phyloP scores from a whole-genome alignment of 2,113 vertebrate genomes.

The Hippocampus comes region DNA sequence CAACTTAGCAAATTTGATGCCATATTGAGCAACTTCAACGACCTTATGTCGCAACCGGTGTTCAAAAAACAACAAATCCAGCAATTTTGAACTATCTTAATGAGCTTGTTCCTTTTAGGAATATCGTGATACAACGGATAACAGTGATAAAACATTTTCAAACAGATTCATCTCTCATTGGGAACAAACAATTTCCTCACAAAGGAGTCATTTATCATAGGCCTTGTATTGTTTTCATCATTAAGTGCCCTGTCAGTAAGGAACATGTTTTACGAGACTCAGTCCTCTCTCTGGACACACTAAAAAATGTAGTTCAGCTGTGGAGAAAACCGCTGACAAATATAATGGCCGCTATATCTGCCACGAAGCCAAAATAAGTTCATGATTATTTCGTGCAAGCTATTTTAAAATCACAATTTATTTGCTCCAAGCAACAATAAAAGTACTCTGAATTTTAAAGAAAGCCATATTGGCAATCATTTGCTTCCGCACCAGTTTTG shows the following conservation, averaged over 20 bases:
- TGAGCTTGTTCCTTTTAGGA: no score
- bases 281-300: conserved; percentile 20
- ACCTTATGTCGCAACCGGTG: no score
- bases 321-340: conserved; percentile 30
- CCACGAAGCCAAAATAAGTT: conserved; percentile 17
- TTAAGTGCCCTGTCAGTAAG: conserved; percentile 29
- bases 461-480: conserved; percentile 3
- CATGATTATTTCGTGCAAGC: conserved; percentile 35
- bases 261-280: conserved; percentile 29
- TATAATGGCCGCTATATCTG: conserved; percentile 11
- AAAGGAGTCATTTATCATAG: conserved; percentile 17
- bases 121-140: background rate
- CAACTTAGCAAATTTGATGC: background rate
- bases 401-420: conserved; percentile 35
- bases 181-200: conserved; percentile 27
- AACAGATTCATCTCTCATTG: background rate
- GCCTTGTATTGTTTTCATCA: conserved; percentile 34
- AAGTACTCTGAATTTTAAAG: conserved; percentile 5
- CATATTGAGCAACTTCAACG: background rate
- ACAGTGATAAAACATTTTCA: background rate
- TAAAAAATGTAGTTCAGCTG: conserved; percentile 26
- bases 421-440: conserved; percentile 38
- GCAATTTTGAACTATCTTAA: no score
- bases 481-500: background rate
- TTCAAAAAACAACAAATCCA: no score